phyloP scores from a whole-genome alignment of 2,888 invertebrate genomes.

The Drosophila parthenogenetica region DNA sequence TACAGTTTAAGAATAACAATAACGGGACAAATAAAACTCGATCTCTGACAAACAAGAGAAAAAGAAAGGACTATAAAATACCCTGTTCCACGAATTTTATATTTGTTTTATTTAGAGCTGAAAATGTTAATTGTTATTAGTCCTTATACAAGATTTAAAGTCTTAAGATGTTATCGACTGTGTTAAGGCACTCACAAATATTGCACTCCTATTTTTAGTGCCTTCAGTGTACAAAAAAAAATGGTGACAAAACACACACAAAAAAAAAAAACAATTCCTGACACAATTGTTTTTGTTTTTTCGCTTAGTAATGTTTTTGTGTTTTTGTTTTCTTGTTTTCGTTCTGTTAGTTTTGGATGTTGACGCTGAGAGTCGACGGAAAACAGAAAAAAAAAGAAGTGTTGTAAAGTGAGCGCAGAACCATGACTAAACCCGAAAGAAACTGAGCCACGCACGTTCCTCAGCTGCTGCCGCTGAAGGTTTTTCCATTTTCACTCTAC shows the following conservation, averaged over 20 bases:
- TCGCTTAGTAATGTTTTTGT: conserved; percentile 39
- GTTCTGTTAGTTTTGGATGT: conserved; percentile 31
- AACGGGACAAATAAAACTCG: conserved; percentile 1
- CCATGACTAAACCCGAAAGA: conserved; percentile 1
- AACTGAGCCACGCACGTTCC: conserved; percentile 48
- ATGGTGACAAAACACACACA: conserved; percentile 15
- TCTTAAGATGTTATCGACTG: too few species aligned
- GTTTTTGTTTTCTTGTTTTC: conserved; percentile 14
- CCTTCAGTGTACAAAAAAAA: not conserved
- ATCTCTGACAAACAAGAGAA: not conserved
- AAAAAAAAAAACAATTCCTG: conserved; percentile 59
- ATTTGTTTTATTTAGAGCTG: too few species aligned
- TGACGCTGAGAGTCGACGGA: conserved; percentile 30
- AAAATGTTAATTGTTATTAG: too few species aligned
- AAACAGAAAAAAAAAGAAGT: not conserved
- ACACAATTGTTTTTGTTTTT: conserved; percentile 41
- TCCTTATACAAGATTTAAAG: too few species aligned
- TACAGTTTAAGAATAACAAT: conserved; percentile 14
- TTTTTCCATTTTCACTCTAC: conserved; percentile 12
- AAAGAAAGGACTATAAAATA: not conserved
- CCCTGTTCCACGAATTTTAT: too few species aligned
- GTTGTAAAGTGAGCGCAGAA: conserved; percentile 2
- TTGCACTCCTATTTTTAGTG: too few species aligned
- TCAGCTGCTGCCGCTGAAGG: conserved; percentile 13
- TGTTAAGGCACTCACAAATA: too few species aligned